Percentiles rank a stretch among this genome's conserved stretches.
These are phyloP conservation scores for Teleiodes luculella DNA, from an alignment of 2,888 invertebrate species.

Conservation along the genomic window DNA sequence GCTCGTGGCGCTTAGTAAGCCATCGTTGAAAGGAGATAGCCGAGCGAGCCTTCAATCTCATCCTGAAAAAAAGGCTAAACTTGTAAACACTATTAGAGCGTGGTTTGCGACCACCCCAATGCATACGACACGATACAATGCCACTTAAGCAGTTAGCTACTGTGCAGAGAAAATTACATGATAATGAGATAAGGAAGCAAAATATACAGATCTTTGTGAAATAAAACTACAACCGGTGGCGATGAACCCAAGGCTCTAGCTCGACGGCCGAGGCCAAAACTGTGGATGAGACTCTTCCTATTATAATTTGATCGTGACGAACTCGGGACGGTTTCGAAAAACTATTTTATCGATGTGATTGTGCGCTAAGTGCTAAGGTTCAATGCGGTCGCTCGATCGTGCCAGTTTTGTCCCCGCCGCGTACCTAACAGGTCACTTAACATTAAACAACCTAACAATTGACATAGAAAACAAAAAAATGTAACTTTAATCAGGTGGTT, in stretches of 20 bases:
- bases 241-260: slow-evolving; percentile 32
- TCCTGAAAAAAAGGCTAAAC: slow-evolving; percentile 80
- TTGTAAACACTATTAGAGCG: slow-evolving; percentile 50
- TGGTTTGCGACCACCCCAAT: slow-evolving; percentile 46
- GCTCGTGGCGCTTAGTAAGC: slow-evolving; percentile 71
- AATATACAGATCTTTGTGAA: slow-evolving; percentile 74
- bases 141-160: slow-evolving; percentile 61
- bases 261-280: slow-evolving; percentile 36
- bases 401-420: slow-evolving; percentile 29
- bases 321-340: too few relatives aligned
- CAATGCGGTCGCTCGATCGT: too few relatives aligned
- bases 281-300: slow-evolving; percentile 16
- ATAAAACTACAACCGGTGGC: slow-evolving; percentile 50
- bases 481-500: slow-evolving; percentile 56
- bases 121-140: slow-evolving; percentile 40
- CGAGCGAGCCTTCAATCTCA: slow-evolving; percentile 81
- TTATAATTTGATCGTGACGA: background rate
- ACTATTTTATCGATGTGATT: too few relatives aligned
- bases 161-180: slow-evolving; percentile 62
- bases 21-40: slow-evolving; percentile 82
- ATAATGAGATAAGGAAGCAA: slow-evolving; percentile 58
- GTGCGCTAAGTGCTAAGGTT: too few relatives aligned
- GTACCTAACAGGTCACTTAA: slow-evolving; percentile 22
- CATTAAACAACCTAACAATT: slow-evolving; percentile 61
- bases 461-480: slow-evolving; percentile 57